Conservation (phyloP, 2,113 vertebrate species). For the Ammospiza caudacuta region DNA sequence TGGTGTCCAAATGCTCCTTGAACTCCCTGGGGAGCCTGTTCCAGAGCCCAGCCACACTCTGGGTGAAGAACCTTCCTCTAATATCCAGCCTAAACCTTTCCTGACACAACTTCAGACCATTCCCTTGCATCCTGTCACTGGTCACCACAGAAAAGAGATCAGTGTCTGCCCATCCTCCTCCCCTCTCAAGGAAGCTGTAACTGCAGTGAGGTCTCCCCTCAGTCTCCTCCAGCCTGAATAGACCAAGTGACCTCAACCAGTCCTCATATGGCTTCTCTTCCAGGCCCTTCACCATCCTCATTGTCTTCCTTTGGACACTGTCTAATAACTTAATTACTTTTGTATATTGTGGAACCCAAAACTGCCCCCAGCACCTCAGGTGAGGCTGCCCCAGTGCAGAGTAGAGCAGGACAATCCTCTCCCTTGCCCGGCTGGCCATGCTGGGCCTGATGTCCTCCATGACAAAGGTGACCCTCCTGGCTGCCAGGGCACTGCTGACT, state of each 20-base stretch:
- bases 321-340: not conserved
- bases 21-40: not conserved
- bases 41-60: not conserved
- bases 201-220: not conserved
- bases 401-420: not conserved
- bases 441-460: not conserved
- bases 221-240: not conserved
- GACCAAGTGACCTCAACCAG: not conserved
- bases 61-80: not conserved
- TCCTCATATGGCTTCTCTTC: not conserved
- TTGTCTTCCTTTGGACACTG: not conserved
- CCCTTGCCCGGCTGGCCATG: accelerated
- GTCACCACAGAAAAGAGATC: not conserved
- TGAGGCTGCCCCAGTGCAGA: accelerated
- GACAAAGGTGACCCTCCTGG: not conserved
- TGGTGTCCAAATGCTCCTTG: not conserved
- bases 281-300: accelerated
- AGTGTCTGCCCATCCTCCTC: accelerated
- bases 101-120: accelerated
- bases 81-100: not conserved
- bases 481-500: not conserved
- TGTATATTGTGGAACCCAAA: accelerated
- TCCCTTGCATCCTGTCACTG: accelerated
- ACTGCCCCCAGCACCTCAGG: not conserved
- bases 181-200: accelerated